Evolutionary conservation across 2,797 vertebrate species (phyloP).

Genomic region (Galaxias olidus): DNA sequence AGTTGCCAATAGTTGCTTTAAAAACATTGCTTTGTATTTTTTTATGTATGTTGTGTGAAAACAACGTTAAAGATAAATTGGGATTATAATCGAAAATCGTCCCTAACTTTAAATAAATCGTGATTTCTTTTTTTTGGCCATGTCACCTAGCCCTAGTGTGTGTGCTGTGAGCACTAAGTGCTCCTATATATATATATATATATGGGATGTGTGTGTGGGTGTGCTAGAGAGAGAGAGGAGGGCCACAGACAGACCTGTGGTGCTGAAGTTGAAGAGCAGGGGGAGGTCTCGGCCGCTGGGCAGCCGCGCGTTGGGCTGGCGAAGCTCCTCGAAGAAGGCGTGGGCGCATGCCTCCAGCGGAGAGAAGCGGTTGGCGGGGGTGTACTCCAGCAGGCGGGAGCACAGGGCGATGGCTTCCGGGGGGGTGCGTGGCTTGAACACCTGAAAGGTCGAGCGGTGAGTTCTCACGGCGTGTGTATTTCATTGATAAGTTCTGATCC

Average conservation of each 20-base stretch:
- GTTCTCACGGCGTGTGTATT: too few species aligned
- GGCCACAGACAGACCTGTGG: conserved; percentile 67
- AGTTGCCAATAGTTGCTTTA: too few species aligned
- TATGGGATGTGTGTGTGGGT: neutral
- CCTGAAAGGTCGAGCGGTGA: conserved; percentile 70
- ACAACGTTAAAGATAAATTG: too few species aligned
- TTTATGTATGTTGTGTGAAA: too few species aligned
- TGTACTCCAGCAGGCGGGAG: conserved; percentile 88
- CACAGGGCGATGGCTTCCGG: conserved; percentile 87
- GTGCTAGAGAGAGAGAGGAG: neutral
- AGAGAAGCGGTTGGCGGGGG: conserved; percentile 82
- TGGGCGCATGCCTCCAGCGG: conserved; percentile 87
- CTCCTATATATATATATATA: too few species aligned
- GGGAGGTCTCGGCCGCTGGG: conserved; percentile 86
- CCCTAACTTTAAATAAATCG: too few species aligned
- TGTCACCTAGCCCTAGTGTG: too few species aligned
- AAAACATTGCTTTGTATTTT: too few species aligned
- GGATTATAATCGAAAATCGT: too few species aligned
- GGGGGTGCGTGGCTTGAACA: conserved; percentile 87
- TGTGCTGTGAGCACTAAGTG: too few species aligned
- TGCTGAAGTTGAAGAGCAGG: conserved; percentile 87
- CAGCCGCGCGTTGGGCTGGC: conserved; percentile 80
- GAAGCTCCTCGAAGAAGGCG: conserved; percentile 87
- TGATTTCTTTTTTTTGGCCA: too few species aligned
- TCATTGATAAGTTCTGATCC: too few species aligned